phyloP scores from a whole-genome alignment of 2,888 invertebrate genomes.

The Aquatica leii region DNA sequence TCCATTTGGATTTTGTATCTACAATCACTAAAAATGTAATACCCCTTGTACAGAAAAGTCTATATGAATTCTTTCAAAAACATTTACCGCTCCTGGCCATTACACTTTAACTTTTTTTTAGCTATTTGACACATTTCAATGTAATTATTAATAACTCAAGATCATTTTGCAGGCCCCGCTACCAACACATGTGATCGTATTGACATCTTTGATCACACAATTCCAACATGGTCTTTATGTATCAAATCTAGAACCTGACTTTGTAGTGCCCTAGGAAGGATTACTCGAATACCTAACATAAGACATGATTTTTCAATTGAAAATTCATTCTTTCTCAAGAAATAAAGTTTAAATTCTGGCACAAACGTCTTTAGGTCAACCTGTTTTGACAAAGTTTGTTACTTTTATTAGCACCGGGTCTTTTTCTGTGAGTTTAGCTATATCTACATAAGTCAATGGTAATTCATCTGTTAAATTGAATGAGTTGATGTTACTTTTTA shows the following conservation, averaged over 20 bases:
- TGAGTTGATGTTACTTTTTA: no score
- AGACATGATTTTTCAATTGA: no score
- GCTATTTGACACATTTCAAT: not conserved
- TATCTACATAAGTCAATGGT: no score
- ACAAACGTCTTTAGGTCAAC: no score
- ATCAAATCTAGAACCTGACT: not conserved
- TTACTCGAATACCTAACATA: no score
- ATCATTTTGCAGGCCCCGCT: slow-evolving; percentile 40
- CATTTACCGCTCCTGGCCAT: slow-evolving; percentile 15
- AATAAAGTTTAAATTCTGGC: no score
- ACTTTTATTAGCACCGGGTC: no score
- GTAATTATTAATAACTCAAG: slow-evolving; percentile 29
- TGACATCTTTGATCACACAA: slow-evolving; percentile 42
- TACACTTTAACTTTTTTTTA: not conserved
- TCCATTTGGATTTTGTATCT: no score
- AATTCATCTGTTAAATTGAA: no score
- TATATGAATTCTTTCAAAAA: slow-evolving; percentile 13
- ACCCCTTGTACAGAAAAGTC: slow-evolving; percentile 4
- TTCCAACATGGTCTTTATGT: not conserved
- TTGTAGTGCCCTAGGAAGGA: not conserved
- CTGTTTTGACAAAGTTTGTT: no score
- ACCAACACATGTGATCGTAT: slow-evolving; percentile 33
- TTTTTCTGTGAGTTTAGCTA: no score
- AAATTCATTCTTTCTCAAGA: no score
- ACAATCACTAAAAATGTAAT: not conserved